Evolutionary conservation across 1,140 invertebrate genomes (phyloP).

Genomic region (Vanessa tameamea): DNA sequence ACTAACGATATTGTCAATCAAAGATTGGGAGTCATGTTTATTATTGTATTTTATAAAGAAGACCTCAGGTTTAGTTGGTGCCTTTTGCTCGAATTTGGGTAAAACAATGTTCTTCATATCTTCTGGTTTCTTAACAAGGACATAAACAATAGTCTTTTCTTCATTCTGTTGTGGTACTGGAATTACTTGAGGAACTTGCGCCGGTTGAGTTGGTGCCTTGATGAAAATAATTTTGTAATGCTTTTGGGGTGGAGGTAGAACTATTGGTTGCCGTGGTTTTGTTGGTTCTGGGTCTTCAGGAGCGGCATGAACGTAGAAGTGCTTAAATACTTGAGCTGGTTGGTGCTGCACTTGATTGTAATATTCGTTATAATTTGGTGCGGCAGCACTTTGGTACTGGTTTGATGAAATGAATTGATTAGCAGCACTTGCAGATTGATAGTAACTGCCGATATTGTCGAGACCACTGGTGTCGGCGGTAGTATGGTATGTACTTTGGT

Average conservation of each 20-base stretch:
- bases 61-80: constrained; percentile 70
- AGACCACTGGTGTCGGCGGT: constrained; percentile 38
- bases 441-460: constrained; percentile 48
- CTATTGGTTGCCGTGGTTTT: constrained; percentile 54
- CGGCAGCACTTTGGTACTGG: constrained; percentile 49
- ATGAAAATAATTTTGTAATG: constrained; percentile 91
- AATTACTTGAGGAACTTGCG: constrained; percentile 57
- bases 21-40: constrained; percentile 64
- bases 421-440: constrained; percentile 43
- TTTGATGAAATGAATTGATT: constrained; percentile 54
- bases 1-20: constrained; percentile 69
- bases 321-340: constrained; percentile 67
- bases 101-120: constrained; percentile 86
- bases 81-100: constrained; percentile 80
- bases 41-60: constrained; percentile 74
- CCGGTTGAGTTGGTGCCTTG: constrained; percentile 84
- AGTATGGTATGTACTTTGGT: constrained; percentile 35
- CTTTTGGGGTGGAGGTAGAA: constrained; percentile 79
- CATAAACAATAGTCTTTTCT: constrained; percentile 92
- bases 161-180: constrained; percentile 82
- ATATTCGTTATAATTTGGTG: constrained; percentile 54
- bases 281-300: constrained; percentile 66
- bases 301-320: constrained; percentile 71
- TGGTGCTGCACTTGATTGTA: constrained; percentile 58
- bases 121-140: constrained; percentile 89